Evolutionary conservation across 2,113 vertebrate genomes (phyloP).

Genomic region (Litocranius walleri): DNA sequence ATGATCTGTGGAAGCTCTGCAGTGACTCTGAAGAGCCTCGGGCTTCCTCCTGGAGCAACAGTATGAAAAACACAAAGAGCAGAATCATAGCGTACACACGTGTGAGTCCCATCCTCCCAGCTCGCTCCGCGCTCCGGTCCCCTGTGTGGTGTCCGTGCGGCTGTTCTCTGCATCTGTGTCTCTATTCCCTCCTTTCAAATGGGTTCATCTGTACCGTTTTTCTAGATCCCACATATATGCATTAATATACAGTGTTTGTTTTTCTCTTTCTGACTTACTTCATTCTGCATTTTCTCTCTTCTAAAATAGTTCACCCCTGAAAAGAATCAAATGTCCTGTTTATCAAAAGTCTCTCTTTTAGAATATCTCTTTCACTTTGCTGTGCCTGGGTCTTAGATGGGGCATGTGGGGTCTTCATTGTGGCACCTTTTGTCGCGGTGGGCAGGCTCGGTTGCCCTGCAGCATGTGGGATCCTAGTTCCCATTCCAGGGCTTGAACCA

Average conservation of each 20-base stretch:
- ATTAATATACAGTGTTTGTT: neutral
- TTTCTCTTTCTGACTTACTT: neutral
- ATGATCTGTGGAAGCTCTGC: neutral
- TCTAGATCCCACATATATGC: neutral
- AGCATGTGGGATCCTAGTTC: neutral
- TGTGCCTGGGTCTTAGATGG: neutral
- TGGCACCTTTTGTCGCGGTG: fast-evolving
- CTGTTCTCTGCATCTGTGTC: neutral
- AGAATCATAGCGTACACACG: fast-evolving
- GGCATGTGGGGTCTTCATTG: neutral
- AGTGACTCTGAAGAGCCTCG: neutral
- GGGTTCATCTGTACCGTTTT: neutral
- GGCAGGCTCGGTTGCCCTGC: neutral
- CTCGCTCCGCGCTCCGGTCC: fast-evolving
- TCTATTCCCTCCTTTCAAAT: neutral
- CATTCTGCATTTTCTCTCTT: neutral
- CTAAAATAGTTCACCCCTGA: neutral
- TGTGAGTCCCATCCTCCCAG: neutral
- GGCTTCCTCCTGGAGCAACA: neutral
- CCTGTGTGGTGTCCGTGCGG: neutral
- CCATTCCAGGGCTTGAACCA: neutral
- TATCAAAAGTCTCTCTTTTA: neutral
- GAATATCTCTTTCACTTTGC: neutral
- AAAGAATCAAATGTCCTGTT: neutral
- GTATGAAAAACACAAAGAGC: neutral